A percentile compares a stretch with the other conserved stretches of the same genome.
phyloP scores from a whole-genome alignment of 23 tunicate species.

The Aplidium turbinatum region DNA sequence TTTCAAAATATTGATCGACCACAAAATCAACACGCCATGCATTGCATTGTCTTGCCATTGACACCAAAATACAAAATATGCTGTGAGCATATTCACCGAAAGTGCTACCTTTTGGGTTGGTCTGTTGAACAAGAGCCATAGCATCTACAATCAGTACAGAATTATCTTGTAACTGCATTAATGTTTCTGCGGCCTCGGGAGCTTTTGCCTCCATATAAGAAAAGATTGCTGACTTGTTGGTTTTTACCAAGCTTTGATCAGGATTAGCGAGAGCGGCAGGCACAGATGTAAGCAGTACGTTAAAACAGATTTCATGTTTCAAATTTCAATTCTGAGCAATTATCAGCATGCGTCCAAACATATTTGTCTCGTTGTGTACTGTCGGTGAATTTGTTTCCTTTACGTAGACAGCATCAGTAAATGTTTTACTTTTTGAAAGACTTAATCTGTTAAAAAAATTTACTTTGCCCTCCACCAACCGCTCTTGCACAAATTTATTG shows the following conservation, averaged over 20 bases:
- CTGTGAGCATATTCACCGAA: constrained; percentile 2
- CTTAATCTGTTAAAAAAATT: too few relatives aligned
- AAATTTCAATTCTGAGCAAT: constrained; percentile 1
- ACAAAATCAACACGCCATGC: not conserved
- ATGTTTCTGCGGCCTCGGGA: not conserved
- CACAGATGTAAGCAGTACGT: not conserved
- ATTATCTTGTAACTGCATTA: not conserved
- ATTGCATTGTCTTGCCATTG: not conserved
- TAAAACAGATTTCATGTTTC: not conserved
- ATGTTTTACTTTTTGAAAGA: too few relatives aligned
- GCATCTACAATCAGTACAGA: not conserved
- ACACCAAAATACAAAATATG: not conserved
- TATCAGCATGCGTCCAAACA: not conserved
- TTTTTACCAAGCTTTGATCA: not conserved
- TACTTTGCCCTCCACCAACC: too few relatives aligned
- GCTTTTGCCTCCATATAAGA: not conserved
- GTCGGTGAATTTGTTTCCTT: too few relatives aligned
- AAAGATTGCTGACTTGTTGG: constrained; percentile 10
- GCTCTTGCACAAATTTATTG: too few relatives aligned
- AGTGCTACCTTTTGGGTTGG: not conserved
- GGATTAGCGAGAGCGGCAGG: not conserved
- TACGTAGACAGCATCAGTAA: too few relatives aligned
- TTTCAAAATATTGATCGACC: not conserved
- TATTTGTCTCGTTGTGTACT: not conserved
- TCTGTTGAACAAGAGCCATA: not conserved